Percentiles rank a stretch among this genome's conserved stretches.
These are phyloP conservation scores for Polyommatus iphigenia DNA, from an alignment of 2,888 invertebrate genomes.

Conservation along the genomic window DNA sequence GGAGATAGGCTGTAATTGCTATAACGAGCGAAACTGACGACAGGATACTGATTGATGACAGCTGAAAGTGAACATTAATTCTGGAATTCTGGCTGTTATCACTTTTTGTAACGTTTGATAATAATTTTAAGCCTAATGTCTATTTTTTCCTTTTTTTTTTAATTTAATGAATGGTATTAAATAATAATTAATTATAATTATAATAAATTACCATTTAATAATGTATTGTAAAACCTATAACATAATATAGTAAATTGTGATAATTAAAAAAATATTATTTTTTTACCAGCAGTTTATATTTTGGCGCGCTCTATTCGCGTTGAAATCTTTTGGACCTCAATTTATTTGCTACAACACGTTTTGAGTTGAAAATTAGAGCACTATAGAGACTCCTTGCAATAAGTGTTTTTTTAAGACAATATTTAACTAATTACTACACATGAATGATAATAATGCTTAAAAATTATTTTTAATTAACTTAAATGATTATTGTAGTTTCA, in stretches of 20 bases:
- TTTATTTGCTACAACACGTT: too few relatives aligned
- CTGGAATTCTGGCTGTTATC: constrained; percentile 4
- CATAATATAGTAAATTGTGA: too few relatives aligned
- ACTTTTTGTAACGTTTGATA: constrained; percentile 12
- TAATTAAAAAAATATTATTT: not conserved
- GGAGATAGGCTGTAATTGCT: constrained; percentile 15
- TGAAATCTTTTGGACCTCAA: constrained; percentile 9
- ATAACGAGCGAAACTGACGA: constrained; percentile 30
- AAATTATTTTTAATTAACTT: too few relatives aligned
- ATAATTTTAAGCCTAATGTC: not conserved
- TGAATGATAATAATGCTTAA: too few relatives aligned
- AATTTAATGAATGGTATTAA: not conserved
- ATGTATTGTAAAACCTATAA: too few relatives aligned
- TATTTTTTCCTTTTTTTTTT: not conserved
- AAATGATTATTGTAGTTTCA: too few relatives aligned
- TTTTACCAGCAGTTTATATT: not conserved
- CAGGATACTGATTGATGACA: constrained; percentile 30
- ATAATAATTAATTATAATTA: too few relatives aligned
- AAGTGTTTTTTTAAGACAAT: too few relatives aligned
- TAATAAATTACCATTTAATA: too few relatives aligned
- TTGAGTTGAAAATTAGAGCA: too few relatives aligned
- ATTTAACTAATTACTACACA: too few relatives aligned
- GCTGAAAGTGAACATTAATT: constrained; percentile 29
- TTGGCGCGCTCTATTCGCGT: not conserved
- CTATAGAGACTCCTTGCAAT: too few relatives aligned